Percentiles rank a stretch among this genome's conserved stretches.
These are phyloP conservation scores for Drosophila infuscata DNA, from an alignment of 2,888 invertebrate genomes.

Conservation along the genomic window DNA sequence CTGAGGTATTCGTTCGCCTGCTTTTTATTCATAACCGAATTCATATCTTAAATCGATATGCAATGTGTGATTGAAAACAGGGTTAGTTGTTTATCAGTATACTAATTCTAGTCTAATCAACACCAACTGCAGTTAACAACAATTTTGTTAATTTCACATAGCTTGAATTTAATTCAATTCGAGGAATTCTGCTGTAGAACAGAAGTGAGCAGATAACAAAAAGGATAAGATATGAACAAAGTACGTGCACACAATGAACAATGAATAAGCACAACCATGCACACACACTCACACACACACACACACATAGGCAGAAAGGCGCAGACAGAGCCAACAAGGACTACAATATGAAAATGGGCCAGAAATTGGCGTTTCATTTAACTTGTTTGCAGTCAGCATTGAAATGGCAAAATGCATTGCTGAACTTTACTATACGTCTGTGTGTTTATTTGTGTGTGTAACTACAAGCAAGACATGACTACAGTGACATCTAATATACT, in stretches of 20 bases:
- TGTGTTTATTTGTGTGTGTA: neutral
- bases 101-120: constrained; percentile 3
- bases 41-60: constrained; percentile 39
- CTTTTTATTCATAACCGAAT: constrained; percentile 25
- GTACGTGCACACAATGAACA: constrained; percentile 65
- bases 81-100: neutral
- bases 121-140: constrained; percentile 47
- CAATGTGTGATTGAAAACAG: constrained; percentile 10
- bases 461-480: constrained; percentile 51
- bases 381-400: constrained; percentile 32
- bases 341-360: constrained; percentile 64
- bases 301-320: neutral
- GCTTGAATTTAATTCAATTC: constrained; percentile 54
- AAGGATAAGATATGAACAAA: constrained; percentile 52
- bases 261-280: constrained; percentile 8
- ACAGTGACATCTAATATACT: constrained; percentile 78
- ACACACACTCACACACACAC: neutral
- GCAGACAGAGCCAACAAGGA: constrained; percentile 24
- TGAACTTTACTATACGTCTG: constrained; percentile 22
- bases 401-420: constrained; percentile 45
- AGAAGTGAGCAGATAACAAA: constrained; percentile 35
- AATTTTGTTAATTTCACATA: constrained; percentile 65
- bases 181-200: constrained; percentile 18
- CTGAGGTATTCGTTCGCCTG: constrained; percentile 52
- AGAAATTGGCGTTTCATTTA: constrained; percentile 65